Evolutionary conservation across 2,888 invertebrate species (phyloP).

Genomic region (Bugulina stolonifera): DNA sequence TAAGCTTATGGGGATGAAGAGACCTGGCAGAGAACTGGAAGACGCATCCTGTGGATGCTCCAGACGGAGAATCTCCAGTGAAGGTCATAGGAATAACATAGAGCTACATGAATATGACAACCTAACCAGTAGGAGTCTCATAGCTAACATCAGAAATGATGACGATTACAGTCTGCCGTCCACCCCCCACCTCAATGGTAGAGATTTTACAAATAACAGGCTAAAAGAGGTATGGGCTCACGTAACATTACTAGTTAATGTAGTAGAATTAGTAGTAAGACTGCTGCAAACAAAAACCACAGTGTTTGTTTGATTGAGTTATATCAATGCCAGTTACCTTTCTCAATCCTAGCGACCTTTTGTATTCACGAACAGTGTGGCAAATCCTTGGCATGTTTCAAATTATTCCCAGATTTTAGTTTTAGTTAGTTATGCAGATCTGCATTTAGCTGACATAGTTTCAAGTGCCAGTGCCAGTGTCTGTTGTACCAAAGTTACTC

Average conservation of each 20-base stretch:
- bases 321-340: too few relatives aligned
- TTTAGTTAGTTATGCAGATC: too few relatives aligned
- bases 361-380: too few relatives aligned
- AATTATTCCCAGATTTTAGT: too few relatives aligned
- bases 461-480: too few relatives aligned
- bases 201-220: not conserved
- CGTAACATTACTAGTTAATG: not conserved
- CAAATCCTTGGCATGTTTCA: too few relatives aligned
- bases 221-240: not conserved
- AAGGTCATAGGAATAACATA: not conserved
- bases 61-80: not conserved
- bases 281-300: too few relatives aligned
- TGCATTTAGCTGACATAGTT: too few relatives aligned
- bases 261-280: too few relatives aligned
- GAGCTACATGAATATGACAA: conserved; percentile 17
- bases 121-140: conserved; percentile 15
- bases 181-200: not conserved
- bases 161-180: conserved; percentile 25
- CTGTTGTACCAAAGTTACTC: too few relatives aligned
- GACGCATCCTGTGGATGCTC: not conserved
- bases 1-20: conserved; percentile 89
- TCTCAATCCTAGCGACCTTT: too few relatives aligned
- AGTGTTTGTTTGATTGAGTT: too few relatives aligned
- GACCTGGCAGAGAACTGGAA: conserved; percentile 60
- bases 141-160: conserved; percentile 24